Percentiles rank a stretch among this genome's conserved stretches.
phyloP scores from a whole-genome alignment of 2,113 vertebrate genomes.

The Pelecanoides urinatrix region DNA sequence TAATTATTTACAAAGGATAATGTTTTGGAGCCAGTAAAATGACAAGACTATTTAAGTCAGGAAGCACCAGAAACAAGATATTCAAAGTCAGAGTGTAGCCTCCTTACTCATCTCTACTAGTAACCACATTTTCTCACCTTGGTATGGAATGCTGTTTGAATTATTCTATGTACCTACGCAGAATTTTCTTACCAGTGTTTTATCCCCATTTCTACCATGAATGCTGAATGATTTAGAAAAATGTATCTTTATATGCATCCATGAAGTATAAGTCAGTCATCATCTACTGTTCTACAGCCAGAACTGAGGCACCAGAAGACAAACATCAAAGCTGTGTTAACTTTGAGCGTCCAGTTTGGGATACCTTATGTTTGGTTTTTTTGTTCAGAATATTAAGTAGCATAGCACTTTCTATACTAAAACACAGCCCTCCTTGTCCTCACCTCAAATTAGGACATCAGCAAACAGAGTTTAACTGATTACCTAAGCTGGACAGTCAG shows the following conservation, averaged over 20 bases:
- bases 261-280: not conserved
- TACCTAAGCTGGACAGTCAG: not conserved
- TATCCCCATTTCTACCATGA: not conserved
- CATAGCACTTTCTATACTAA: not conserved
- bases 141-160: not conserved
- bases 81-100: not conserved
- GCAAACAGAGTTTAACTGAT: not conserved
- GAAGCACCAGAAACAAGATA: not conserved
- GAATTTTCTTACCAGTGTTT: not conserved
- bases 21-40: not conserved
- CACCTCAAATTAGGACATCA: not conserved
- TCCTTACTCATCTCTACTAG: not conserved
- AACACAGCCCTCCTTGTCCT: not conserved
- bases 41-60: not conserved
- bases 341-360: not conserved
- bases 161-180: not conserved
- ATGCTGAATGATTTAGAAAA: not conserved
- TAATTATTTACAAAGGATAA: not conserved
- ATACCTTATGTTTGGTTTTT: not conserved
- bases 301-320: not conserved
- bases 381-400: not conserved
- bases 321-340: not conserved
- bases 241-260: not conserved
- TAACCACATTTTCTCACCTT: not conserved
- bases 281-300: not conserved